A percentile compares a stretch with the other conserved stretches of the same genome.
Conservation (phyloP, 2,113 vertebrate species). For the Spea multiplicata region DNA sequence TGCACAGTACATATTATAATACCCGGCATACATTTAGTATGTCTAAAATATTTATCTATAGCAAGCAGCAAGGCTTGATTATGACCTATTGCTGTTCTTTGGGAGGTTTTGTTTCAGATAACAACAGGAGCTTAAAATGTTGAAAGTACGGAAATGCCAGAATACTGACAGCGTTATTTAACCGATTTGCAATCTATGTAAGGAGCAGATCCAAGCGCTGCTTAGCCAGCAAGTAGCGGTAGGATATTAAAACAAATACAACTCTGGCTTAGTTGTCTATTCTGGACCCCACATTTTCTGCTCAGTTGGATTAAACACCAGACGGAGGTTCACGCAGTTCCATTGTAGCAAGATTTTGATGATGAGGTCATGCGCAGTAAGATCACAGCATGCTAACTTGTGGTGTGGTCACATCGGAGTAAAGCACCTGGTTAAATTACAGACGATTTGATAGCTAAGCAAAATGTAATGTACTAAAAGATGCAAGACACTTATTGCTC, state of each 20-base stretch:
- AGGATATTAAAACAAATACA: constrained; percentile 32
- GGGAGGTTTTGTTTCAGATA: constrained; percentile 30
- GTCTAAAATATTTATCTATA: constrained; percentile 15
- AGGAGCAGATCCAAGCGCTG: neutral
- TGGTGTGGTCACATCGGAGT: constrained; percentile 2
- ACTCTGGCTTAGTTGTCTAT: constrained; percentile 20
- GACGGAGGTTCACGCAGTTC: constrained; percentile 11
- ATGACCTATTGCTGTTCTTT: neutral
- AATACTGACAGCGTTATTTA: constrained; percentile 12
- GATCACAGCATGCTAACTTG: neutral
- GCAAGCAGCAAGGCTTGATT: neutral
- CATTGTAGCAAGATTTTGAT: constrained; percentile 1
- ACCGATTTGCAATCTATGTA: neutral
- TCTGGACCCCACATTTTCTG: constrained; percentile 9
- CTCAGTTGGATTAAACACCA: constrained; percentile 9
- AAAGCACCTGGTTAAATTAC: neutral
- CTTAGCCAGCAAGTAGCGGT: constrained; percentile 20
- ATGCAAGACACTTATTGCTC: neutral
- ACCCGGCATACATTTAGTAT: too few species aligned
- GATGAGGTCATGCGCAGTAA: constrained; percentile 15
- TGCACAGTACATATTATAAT: neutral
- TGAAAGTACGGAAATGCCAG: neutral
- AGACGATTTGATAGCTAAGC: neutral
- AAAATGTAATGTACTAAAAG: neutral
- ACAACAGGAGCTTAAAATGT: neutral